phyloP scores from a whole-genome alignment of 2,113 vertebrate species.

The Atrichornis clamosus region DNA sequence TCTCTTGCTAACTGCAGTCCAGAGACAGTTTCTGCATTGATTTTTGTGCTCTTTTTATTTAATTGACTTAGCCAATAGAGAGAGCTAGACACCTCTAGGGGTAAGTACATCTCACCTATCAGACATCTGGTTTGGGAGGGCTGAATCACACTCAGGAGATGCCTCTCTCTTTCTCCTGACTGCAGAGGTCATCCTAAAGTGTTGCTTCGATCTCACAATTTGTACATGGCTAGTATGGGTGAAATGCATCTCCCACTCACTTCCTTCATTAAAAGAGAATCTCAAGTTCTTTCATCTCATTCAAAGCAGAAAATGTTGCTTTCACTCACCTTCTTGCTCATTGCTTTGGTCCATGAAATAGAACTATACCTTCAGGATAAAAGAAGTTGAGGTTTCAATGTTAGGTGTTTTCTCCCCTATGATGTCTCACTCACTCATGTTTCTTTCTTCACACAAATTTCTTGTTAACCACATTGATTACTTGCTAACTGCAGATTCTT shows the following conservation, averaged over 20 bases:
- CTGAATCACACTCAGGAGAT: not conserved
- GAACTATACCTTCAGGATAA: not conserved
- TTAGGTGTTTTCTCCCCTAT: not conserved
- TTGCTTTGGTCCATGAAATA: not conserved
- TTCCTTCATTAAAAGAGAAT: not conserved
- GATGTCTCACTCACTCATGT: not conserved
- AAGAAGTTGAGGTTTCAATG: not conserved
- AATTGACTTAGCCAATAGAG: not conserved
- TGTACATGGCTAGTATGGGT: not conserved
- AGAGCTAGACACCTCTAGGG: not conserved
- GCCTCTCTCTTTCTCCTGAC: not conserved
- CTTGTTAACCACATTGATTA: not conserved
- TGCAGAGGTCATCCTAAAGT: not conserved
- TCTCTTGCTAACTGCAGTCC: not conserved
- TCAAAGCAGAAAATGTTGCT: not conserved
- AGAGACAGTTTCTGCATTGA: not conserved
- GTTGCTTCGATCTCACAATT: not conserved
- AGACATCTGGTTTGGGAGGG: not conserved
- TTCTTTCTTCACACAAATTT: not conserved
- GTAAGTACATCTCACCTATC: not conserved
- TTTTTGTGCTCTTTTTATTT: constrained; percentile 4
- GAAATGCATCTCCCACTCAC: not conserved
- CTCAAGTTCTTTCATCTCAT: not conserved
- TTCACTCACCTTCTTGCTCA: not conserved
- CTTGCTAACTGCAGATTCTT: not conserved